Conservation (phyloP, 1,140 invertebrate genomes). For the Proctacanthus coquilletti region DNA sequence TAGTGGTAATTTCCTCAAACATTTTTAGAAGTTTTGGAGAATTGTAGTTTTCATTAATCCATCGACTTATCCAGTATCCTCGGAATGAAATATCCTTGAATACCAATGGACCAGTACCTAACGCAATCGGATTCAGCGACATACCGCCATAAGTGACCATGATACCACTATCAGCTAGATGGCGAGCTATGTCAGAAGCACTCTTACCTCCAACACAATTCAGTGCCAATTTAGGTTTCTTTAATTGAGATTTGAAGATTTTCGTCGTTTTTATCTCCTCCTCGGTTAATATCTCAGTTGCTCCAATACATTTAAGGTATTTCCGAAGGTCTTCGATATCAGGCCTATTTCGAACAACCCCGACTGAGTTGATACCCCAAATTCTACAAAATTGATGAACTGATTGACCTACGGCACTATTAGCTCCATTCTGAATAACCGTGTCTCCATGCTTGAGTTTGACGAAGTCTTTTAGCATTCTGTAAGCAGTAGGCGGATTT, state of each 20-base stretch:
- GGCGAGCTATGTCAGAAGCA: conserved; percentile 64
- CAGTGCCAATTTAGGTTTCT: conserved; percentile 67
- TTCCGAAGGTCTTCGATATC: conserved; percentile 58
- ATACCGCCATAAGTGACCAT: conserved; percentile 97
- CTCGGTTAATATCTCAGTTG: conserved; percentile 80
- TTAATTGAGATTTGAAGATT: conserved; percentile 50
- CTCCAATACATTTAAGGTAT: conserved; percentile 62
- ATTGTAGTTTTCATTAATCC: conserved; percentile 48
- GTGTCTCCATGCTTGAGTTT: conserved; percentile 60
- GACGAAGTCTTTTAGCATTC: conserved; percentile 89
- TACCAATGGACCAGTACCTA: conserved; percentile 74
- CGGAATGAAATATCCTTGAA: conserved; percentile 76
- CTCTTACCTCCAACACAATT: conserved; percentile 93
- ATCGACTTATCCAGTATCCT: conserved; percentile 96
- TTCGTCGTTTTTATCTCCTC: conserved; percentile 61
- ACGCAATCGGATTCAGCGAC: conserved; percentile 77
- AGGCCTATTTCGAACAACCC: conserved; percentile 72
- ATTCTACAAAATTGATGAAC: conserved; percentile 79
- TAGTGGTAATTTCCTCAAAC: conserved; percentile 54
- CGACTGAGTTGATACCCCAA: conserved; percentile 65
- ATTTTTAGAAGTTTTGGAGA: conserved; percentile 47
- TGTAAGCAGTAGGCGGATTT: conserved; percentile 92
- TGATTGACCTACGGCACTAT: conserved; percentile 89
- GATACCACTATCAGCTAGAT: conserved; percentile 52
- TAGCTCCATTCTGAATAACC: conserved; percentile 93